Evolutionary conservation across 2,113 vertebrate genomes (phyloP), one percentile per base, ranked within the genome.

Genomic region (Saguinus midas): DNA sequence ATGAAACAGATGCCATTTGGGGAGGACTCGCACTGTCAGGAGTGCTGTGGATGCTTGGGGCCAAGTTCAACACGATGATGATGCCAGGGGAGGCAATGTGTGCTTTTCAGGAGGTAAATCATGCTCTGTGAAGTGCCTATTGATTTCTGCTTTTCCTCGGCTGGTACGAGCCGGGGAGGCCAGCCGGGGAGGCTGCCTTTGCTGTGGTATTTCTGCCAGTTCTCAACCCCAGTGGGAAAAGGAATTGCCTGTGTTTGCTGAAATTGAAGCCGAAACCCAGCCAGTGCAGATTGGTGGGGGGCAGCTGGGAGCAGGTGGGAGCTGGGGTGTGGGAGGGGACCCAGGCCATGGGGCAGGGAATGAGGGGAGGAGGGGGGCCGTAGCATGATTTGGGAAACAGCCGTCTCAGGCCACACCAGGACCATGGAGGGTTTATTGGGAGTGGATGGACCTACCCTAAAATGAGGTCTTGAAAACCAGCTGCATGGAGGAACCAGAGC

Each of bases 41-140:
- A 40, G 18, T 0, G 14, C 70, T 7, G 11, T 5, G 72, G 40
- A 29, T 0, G 0, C 72, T 7, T 0, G 0, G 29, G 25, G 35
- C 14, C 10, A 64, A 72, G n/a, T 2, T 10, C 14, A 29, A 4
- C 18, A 0, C 17, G 0, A 3, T 8, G 29, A 45, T 32, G 90
- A 29, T 5, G 3, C 32, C 52, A 20, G 8, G 3, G 10, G 50
- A 85, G 84, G n/a, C 32, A 32, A 40, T 1, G 23, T 11, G 0
- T 3, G 37, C 48, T 18, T 68, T 52, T 14, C n/a, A 18, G 16
- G 45, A 48, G 72, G 45, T 21, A 21, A n/a, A 40, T 80, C 43
- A 9, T 4, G 3, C 18, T 32, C 37, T 23, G 52, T 1, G 0
- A 7, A 2, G 8, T 3, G 12, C 18, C 88, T 35, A 25, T 48